Evolutionary conservation across 2,888 invertebrate genomes (phyloP).

Genomic region (Rhyacophila evoluta): DNA sequence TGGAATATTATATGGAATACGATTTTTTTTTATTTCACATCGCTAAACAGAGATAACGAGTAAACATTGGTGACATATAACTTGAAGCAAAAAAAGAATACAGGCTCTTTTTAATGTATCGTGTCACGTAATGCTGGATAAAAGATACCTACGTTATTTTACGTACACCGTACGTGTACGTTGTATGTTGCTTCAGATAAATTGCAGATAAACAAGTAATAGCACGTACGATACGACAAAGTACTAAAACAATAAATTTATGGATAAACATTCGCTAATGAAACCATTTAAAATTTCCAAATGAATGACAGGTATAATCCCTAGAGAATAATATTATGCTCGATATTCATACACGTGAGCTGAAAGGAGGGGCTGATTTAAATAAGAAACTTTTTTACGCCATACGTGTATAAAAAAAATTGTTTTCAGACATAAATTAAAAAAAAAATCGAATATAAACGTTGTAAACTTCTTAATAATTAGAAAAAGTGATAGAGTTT

Average conservation of each 20-base stretch:
- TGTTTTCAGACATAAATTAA: too few species aligned
- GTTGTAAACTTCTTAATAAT: too few species aligned
- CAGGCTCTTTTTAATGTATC: background rate
- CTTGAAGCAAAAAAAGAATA: background rate
- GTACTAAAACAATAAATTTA: background rate
- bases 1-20: background rate
- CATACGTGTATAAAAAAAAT: too few species aligned
- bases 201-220: constrained; percentile 12
- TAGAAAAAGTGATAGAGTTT: too few species aligned
- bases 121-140: background rate
- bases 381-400: too few species aligned
- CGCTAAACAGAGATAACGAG: constrained; percentile 11
- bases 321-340: too few species aligned
- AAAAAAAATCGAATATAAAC: too few species aligned
- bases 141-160: background rate
- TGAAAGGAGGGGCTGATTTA: too few species aligned
- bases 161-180: background rate
- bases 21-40: background rate
- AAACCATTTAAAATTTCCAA: background rate
- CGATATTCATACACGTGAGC: too few species aligned
- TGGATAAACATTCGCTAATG: background rate
- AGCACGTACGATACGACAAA: background rate
- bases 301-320: background rate
- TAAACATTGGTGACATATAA: background rate
- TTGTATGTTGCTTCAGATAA: background rate